Conservation (phyloP, 2,888 invertebrate species). For the Brenthis daphne region DNA sequence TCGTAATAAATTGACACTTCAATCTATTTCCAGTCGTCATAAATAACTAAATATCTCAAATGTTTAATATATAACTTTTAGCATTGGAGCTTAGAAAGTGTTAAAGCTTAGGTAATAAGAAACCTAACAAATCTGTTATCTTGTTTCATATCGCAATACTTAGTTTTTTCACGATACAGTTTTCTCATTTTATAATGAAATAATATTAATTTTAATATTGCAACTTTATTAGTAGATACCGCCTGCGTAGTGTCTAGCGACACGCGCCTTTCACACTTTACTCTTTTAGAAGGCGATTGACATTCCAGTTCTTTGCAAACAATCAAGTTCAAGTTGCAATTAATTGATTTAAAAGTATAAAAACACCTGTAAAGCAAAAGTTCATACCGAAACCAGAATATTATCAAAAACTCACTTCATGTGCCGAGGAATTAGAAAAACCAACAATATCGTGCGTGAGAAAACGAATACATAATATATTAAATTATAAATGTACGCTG, state of each 20-base stretch:
- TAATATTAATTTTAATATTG: slow-evolving; percentile 5
- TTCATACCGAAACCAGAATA: slow-evolving; percentile 27
- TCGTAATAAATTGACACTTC: slow-evolving; percentile 12
- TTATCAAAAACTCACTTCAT: slow-evolving; percentile 19
- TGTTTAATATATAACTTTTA: neutral
- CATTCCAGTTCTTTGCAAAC: slow-evolving; percentile 58
- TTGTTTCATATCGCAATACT: neutral
- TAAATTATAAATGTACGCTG: too few relatives aligned
- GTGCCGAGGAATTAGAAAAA: slow-evolving; percentile 14
- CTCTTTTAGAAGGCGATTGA: slow-evolving; percentile 61
- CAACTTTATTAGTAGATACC: slow-evolving; percentile 21
- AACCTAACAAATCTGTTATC: neutral
- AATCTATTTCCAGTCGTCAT: slow-evolving; percentile 10
- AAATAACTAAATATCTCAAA: slow-evolving; percentile 13
- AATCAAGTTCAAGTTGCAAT: slow-evolving; percentile 54
- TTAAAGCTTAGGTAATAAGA: neutral
- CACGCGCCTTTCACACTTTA: slow-evolving; percentile 41
- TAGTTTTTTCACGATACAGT: neutral
- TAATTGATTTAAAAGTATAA: slow-evolving; percentile 31
- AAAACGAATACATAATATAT: too few relatives aligned
- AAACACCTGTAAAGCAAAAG: slow-evolving; percentile 32
- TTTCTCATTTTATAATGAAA: neutral
- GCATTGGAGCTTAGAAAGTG: neutral
- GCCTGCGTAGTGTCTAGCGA: slow-evolving; percentile 31
- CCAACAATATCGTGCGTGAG: neutral